phyloP scores from a whole-genome alignment of 2,888 invertebrate species.

The Campoplex capitator region DNA sequence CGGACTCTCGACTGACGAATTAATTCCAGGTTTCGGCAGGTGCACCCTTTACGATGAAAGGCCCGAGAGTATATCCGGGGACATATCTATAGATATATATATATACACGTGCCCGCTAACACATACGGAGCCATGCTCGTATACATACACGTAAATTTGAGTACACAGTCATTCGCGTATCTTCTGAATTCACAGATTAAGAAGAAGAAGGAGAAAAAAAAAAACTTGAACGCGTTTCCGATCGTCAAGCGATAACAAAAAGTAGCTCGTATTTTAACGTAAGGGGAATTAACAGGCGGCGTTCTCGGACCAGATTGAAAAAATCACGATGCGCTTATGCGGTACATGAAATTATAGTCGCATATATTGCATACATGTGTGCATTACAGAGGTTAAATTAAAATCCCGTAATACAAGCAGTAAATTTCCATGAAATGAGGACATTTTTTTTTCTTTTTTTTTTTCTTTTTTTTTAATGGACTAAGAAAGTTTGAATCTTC shows the following conservation, averaged over 20 bases:
- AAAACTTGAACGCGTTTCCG: conserved; percentile 62
- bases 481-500: conserved; percentile 62
- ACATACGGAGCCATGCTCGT: background rate
- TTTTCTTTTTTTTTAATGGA: background rate
- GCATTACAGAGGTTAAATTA: conserved; percentile 49
- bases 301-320: conserved; percentile 60
- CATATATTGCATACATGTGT: conserved; percentile 2
- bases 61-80: conserved; percentile 27
- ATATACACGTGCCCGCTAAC: background rate
- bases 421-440: conserved; percentile 67
- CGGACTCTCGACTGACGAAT: conserved; percentile 64
- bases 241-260: conserved; percentile 57
- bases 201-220: conserved; percentile 3
- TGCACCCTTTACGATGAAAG: conserved; percentile 63
- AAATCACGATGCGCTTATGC: conserved; percentile 64
- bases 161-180: conserved; percentile 40
- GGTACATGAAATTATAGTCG: conserved; percentile 43
- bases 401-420: conserved; percentile 56
- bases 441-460: conserved; percentile 15
- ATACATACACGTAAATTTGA: background rate
- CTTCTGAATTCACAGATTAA: conserved; percentile 65
- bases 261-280: conserved; percentile 44
- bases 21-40: conserved; percentile 69
- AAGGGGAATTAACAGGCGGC: conserved; percentile 37
- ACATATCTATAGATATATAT: background rate